A percentile compares a stretch with the other conserved stretches of the same genome.
Conservation (phyloP, 1,140 invertebrate species). For the Drosophila quadrilineata region DNA sequence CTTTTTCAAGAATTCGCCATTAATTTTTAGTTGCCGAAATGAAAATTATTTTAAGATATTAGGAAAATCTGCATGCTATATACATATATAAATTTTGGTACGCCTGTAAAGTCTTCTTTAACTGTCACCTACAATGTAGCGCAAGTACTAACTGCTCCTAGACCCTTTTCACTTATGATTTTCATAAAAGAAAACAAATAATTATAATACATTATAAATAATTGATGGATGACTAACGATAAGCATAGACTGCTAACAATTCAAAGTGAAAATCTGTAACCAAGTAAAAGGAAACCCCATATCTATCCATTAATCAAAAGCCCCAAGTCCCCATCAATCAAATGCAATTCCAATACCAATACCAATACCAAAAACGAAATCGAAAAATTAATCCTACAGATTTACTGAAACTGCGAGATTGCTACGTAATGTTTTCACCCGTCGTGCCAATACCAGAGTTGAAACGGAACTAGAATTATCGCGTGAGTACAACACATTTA, state of each 20-base stretch:
- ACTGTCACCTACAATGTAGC: constrained; percentile 40
- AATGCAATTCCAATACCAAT: constrained; percentile 1
- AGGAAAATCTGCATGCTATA: constrained; percentile 48
- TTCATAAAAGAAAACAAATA: too few species aligned
- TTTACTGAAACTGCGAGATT: constrained; percentile 97
- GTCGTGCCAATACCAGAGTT: constrained; percentile 89
- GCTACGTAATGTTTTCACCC: constrained; percentile 94
- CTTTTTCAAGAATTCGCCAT: constrained; percentile 7
- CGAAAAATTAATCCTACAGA: constrained; percentile 85
- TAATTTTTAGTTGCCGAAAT: constrained; percentile 37
- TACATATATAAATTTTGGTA: constrained; percentile 40
- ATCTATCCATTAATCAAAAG: constrained; percentile 3
- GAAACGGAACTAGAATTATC: constrained; percentile 93
- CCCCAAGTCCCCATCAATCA: constrained; percentile 8
- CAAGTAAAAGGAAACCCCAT: constrained; percentile 11
- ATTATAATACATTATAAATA: too few species aligned
- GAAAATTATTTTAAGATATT: constrained; percentile 20
- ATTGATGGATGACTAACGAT: too few species aligned
- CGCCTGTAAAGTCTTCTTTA: constrained; percentile 15
- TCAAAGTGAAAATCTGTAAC: constrained; percentile 60
- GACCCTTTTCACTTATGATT: constrained; percentile 25
- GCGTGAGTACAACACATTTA: constrained; percentile 87
- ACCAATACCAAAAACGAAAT: constrained; percentile 22
- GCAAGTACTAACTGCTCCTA: constrained; percentile 5
- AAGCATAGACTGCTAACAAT: constrained; percentile 62